Base-by-base conservation (phyloP, 2,888 invertebrate genomes). In the Meganola albula region DNA sequence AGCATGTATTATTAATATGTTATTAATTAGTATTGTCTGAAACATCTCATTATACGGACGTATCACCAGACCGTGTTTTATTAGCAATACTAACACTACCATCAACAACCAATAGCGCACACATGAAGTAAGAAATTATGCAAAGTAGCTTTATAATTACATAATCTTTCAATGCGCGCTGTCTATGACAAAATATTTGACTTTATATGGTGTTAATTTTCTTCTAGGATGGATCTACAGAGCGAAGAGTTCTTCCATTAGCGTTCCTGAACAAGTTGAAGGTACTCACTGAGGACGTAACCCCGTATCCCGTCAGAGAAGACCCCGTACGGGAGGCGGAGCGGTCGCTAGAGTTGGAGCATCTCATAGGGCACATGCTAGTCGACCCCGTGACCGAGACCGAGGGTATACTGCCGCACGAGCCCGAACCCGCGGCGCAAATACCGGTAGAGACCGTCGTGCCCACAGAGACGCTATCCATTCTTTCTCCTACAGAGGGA, bases 291-390 rank as follows among this genome's bases (percentile, higher is more conserved):
- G 47, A 59, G 7, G 63, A 68, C 1, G 58, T 80, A 0, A 23
- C 39, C 1, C 51, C 71, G 0, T 48, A 36, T 5, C 27, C 30
- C 4, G 34, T 20, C 3, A 54, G 44, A 10, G 76, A 77, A 10
- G 60, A 77, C 37, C 75, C 85, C 0, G 63, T 63, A 2, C 69
- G 66, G 27, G 83, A 83, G 53, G 85, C 79, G 0, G 78, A 83
- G 34, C 65, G 79, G 8, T 77, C 82, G 1, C 58, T 76, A n/a
- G 74, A 82, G 24, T 44, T 85, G 14, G 80, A 84, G 42, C 76
- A 73, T 40, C 67, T 84, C 0, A 80, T 85, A 2, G 67, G 70
- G 0, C 58, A 72, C 1, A 42, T 53, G 29, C 45, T 68, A 40
- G 50, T 58, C 1, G 63, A 66, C 10, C 27, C 41, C 7, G 20